Conservation (phyloP, 2,888 invertebrate species). For the Macaria notata region DNA sequence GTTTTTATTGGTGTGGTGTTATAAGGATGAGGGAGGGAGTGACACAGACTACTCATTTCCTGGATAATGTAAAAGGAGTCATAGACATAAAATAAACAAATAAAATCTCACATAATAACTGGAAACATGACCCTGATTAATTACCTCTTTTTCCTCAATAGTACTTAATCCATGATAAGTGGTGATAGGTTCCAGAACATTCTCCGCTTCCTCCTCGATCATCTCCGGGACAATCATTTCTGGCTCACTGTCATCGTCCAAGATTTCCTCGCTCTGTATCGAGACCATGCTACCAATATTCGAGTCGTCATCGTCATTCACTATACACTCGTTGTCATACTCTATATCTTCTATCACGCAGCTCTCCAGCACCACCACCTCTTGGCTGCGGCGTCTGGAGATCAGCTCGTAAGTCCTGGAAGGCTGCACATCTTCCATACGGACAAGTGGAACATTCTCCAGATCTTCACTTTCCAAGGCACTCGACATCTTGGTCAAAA, state of each 20-base stretch:
- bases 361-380: slow-evolving; percentile 47
- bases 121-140: too few relatives aligned
- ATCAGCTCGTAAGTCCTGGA: slow-evolving; percentile 42
- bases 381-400: slow-evolving; percentile 27
- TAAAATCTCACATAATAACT: too few relatives aligned
- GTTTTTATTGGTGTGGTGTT: too few relatives aligned
- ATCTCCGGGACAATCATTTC: slow-evolving; percentile 56
- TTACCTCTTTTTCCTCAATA: background rate
- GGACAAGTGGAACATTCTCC: slow-evolving; percentile 65
- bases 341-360: slow-evolving; percentile 48
- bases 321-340: slow-evolving; percentile 50
- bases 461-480: slow-evolving; percentile 63
- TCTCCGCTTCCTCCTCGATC: slow-evolving; percentile 29
- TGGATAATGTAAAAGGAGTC: too few relatives aligned
- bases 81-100: too few relatives aligned
- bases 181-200: slow-evolving; percentile 3
- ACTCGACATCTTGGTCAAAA: slow-evolving; percentile 54
- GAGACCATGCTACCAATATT: slow-evolving; percentile 69
- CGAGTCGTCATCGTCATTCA: slow-evolving; percentile 59
- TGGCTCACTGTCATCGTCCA: slow-evolving; percentile 40
- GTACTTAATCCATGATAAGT: slow-evolving; percentile 5
- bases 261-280: slow-evolving; percentile 56
- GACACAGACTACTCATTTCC: too few relatives aligned
- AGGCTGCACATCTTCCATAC: slow-evolving; percentile 71
- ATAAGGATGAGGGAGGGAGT: too few relatives aligned